Base-by-base conservation (phyloP, 2,797 vertebrate genomes). In the Halcyon smyrnensis region DNA sequence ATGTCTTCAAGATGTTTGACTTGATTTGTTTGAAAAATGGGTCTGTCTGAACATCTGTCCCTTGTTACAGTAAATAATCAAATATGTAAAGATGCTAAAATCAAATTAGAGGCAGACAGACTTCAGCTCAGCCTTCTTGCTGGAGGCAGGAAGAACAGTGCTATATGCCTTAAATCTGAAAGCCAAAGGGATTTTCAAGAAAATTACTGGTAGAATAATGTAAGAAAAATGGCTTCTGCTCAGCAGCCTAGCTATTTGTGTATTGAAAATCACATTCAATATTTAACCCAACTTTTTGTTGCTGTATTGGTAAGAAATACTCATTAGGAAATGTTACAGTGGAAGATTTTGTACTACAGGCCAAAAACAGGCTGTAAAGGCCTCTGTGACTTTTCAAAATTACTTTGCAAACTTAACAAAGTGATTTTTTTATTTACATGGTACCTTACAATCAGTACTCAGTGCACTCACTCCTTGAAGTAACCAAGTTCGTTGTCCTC, bases 21-120 rank as follows among this genome's bases (percentile, higher is more conserved):
- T 67, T 74, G 36, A 46, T 39, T 83, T 91, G n/a, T 90, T 87
- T 50, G 39, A 81, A 36, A 88, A 83, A 50, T 15, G 4, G 12
- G 7, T 76, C 78, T 79, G 64, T 62, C 65, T 92, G 57, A 82
- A 63, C 1, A 6, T 41, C 79, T 90, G 62, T 91, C 45, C 46
- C 45, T 60, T 65, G 53, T 86, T 90, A 65, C 20, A 54, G 75
- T 92, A 81, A 93, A 77, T 83, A 90, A 88, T 80, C 73, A 74
- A 80, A 75, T 37, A n/a, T 50, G 59, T 85, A 87, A 93, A 89
- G 46, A 85, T 50, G 57, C 39, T 77, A 62, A 94, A 91, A 88
- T 92, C 21, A 76, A 78, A 83, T 78, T 53, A 57, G 79, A 92
- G 17, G 46, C 53, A 84, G 63, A 71, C 65, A 85, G 80, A 34